phyloP scores from a whole-genome alignment of 2,888 invertebrate species.

The Acrobasis suavella region DNA sequence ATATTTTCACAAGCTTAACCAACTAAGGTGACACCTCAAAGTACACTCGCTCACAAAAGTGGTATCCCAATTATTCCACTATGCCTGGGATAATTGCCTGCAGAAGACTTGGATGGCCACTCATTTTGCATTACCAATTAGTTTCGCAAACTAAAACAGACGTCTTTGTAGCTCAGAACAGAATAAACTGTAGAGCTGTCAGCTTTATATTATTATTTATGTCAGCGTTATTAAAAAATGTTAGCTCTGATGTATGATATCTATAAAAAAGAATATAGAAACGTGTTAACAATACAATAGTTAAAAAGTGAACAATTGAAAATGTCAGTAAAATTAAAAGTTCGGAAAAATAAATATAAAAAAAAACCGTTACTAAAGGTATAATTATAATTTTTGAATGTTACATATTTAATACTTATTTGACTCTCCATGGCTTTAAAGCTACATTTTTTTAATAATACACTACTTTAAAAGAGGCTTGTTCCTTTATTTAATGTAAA shows the following conservation, averaged over 20 bases:
- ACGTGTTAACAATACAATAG: no score
- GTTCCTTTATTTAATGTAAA: neutral
- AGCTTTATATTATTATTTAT: no score
- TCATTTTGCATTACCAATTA: constrained; percentile 80
- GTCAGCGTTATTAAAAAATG: no score
- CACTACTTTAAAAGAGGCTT: neutral
- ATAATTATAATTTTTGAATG: no score
- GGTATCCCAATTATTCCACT: constrained; percentile 63
- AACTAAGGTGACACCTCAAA: constrained; percentile 38
- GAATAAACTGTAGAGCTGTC: constrained; percentile 6
- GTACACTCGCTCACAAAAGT: constrained; percentile 42
- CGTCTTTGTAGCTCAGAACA: constrained; percentile 36
- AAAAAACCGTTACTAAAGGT: no score
- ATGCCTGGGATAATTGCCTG: constrained; percentile 61
- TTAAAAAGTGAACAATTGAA: no score
- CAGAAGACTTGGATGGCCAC: constrained; percentile 72
- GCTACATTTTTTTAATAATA: neutral
- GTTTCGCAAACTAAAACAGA: constrained; percentile 72
- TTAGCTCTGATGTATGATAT: no score
- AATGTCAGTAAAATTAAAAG: no score
- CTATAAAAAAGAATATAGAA: no score
- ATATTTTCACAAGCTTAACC: constrained; percentile 29
- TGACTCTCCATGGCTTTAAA: neutral
- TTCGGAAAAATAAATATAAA: no score
- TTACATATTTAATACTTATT: neutral